Evolutionary conservation across 2,113 vertebrate genomes (phyloP), one percentile per base, ranked within the genome.

Genomic region (Rana temporaria): DNA sequence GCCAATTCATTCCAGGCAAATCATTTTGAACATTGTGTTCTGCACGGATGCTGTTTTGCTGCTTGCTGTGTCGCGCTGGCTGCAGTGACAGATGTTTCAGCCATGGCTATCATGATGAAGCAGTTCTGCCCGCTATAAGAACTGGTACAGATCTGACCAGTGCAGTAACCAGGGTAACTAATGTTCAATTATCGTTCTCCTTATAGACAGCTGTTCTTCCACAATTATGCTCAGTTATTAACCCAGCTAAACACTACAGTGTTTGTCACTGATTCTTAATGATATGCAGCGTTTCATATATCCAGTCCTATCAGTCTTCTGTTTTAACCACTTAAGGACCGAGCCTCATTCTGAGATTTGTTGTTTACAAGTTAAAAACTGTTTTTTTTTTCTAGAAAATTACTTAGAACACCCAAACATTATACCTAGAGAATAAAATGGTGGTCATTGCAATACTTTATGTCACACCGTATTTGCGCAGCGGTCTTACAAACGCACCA

Each of bases 161-260:
- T 66, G 62, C 30, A 65, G 71, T 82, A 82, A 67, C 80, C 80
- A 74, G 70, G 80, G 53, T 63, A 75, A 82, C 80, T 75, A 75
- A 82, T 82, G 80, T 65, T 75, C 69, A 57, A 65, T 82, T 73
- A 20, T 32, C 66, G 53, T 82, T 81, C 53, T 53, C 42, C n/a
- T 16, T 82, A 24, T 20, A 67, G 38, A 14, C 71, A 75, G 80
- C 70, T 75, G 80, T 75, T 82, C 42, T 53, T 65, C 16, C 66
- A 65, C 69, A 55, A 73, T 81, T 81, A 73, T 24, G 42, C 56
- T 66, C 60, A 26, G 34, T 82, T 75, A 67, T 48, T 59, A 82
- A 65, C 57, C 34, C 30, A 59, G 63, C n/a, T 20, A 32, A 82
- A 74, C 20, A 11, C 20, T 30, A 20, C 62, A 55, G 3, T n/a